Base-by-base conservation (phyloP, 2,113 vertebrate species). In the Corydoras sp. region DNA sequence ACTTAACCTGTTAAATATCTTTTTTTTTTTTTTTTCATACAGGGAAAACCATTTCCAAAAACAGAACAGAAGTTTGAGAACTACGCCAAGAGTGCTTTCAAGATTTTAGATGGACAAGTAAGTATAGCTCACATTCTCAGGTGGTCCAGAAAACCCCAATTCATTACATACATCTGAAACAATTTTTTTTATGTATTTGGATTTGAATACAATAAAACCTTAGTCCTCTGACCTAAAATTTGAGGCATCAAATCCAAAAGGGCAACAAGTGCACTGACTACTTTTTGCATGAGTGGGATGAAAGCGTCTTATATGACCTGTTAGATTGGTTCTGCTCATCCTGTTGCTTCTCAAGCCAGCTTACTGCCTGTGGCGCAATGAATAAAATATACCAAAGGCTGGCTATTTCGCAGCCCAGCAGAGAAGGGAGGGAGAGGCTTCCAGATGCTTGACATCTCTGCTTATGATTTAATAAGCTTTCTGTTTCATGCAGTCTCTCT, bases 51-150 rank as follows among this genome's bases (percentile, higher is more conserved):
- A 2, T 78, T 90, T 24, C 90, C 90, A 24, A 91, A 89, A 83
- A 88, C 87, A 0, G 87, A 90, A 79, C 88, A 88, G 83, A 91
- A 90, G 78, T 89, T 91, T 81, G 89, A 90, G 77, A 91, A 91
- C 62, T 90, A 75, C 48, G 85, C 87, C 68, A 88, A 9, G 77
- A 86, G 71, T 68, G 54, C 79, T 65, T 89, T 85, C 68, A 91
- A 82, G 81, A 82, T 90, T 70, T 68, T 77, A 0, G 90, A 91
- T 80, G 88, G 87, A 84, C 83, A 84, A 55, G 90, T 91, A 81
- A 85, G 88, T 83, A 68, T 61, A 10, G 0, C 14, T 8, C 8
- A 59, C 55, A 59, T 71, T 24, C 15, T 9, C 51, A 8, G 9
- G 8, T 32, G 31, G 49, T 51, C 49, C 11, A 11, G 49, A 24